Percentiles rank a stretch among this genome's conserved stretches.
These are phyloP conservation scores for Torymus texanus DNA, from an alignment of 2,888 invertebrate genomes.

Conservation along the genomic window DNA sequence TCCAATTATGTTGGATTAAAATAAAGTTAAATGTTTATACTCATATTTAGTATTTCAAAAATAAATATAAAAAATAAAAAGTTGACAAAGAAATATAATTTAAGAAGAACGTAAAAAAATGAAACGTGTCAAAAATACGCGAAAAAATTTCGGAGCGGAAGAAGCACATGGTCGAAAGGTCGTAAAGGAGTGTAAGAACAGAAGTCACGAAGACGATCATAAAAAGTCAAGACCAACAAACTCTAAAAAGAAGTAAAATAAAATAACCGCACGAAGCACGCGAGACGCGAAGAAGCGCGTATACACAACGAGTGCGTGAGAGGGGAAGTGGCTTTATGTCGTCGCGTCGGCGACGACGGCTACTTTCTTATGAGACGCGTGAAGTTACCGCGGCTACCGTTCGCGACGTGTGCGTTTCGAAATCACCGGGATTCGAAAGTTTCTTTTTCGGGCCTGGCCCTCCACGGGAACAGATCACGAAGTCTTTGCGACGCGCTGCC, in stretches of 20 bases:
- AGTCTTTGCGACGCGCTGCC: no score
- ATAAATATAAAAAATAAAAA: no score
- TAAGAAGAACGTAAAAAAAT: no score
- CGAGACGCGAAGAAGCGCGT: not conserved
- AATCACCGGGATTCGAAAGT: conserved; percentile 51
- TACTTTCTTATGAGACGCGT: conserved; percentile 54
- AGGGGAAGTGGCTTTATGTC: not conserved
- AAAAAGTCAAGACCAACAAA: not conserved
- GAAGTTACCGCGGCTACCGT: conserved; percentile 51
- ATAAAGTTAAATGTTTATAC: no score
- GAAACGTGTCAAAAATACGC: no score
- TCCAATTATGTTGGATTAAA: no score
- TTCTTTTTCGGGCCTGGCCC: conserved; percentile 1
- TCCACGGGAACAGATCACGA: conserved; percentile 22
- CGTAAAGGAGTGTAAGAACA: not conserved
- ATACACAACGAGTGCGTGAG: not conserved
- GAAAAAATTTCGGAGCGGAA: no score
- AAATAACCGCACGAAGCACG: not conserved
- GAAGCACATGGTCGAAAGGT: no score
- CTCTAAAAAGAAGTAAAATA: not conserved
- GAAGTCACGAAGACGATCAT: not conserved
- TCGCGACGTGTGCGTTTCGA: conserved; percentile 45
- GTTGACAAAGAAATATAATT: no score
- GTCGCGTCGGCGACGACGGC: conserved; percentile 20
- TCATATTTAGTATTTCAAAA: no score